Percentiles rank a stretch among this genome's conserved stretches.
Conservation (phyloP, 2,113 vertebrate genomes). For the Forbesichthys agassizii region DNA sequence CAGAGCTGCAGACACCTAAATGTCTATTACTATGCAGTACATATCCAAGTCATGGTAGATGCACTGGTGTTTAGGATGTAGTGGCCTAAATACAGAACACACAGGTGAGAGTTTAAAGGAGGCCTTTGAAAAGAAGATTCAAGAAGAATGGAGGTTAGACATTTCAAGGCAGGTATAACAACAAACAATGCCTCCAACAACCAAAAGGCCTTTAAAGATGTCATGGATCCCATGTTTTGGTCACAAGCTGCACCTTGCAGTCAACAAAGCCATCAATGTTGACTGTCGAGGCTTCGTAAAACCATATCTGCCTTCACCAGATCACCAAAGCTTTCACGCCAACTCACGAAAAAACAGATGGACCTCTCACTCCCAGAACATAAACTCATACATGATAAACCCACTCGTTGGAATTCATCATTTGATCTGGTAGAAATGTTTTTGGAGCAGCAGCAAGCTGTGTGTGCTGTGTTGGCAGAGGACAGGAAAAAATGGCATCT, state of each 20-base stretch:
- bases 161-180: conserved; percentile 29
- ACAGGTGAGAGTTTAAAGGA: conserved; percentile 28
- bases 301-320: conserved; percentile 25
- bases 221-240: conserved; percentile 39
- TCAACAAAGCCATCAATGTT: conserved; percentile 28
- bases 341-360: conserved; percentile 16
- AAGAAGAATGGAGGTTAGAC: conserved; percentile 10
- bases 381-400: conserved; percentile 28
- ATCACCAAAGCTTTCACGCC: conserved; percentile 23
- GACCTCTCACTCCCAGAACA: conserved; percentile 20
- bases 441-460: conserved; percentile 22
- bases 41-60: background rate
- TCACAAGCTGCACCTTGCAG: conserved; percentile 20
- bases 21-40: background rate
- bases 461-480: conserved; percentile 17
- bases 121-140: conserved; percentile 9
- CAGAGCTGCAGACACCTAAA: background rate
- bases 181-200: conserved; percentile 35
- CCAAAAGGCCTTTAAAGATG: conserved; percentile 29
- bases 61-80: conserved; percentile 15
- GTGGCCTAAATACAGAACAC: conserved; percentile 17
- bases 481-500: conserved; percentile 20
- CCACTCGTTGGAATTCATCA: conserved; percentile 23
- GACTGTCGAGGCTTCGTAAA: conserved; percentile 21
- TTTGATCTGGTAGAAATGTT: conserved; percentile 13